Evolutionary conservation across 2,888 invertebrate genomes (phyloP), one percentile per base, ranked within the genome.

Genomic region (Rhogogaster chlorosoma): DNA sequence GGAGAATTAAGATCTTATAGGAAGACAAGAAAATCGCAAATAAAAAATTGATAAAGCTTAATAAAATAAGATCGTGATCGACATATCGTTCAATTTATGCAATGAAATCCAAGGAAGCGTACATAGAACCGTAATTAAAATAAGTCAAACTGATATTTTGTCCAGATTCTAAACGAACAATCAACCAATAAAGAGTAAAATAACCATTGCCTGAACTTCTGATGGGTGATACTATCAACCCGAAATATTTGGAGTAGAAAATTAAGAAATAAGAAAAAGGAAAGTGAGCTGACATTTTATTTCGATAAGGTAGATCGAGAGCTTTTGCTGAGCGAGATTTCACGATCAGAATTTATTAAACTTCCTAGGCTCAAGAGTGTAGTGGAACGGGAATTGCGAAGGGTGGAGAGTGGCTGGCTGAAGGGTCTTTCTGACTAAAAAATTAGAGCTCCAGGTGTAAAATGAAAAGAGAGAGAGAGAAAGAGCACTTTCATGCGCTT

Each of bases 261-360:
- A 42, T 73, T 67, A 67, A 36, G n/a, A 36, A 71, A 22, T n/a
- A 38, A 26, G n/a, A 12, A 22, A 42, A 73, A 29, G 70, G 38
- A 9, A 73, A 42, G 38, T 42, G 73, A 73, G 38, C 73, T 6
- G 42, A 42, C 73, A 73, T 73, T 73, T 42, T 42, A 73, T 73
- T 73, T 42, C 73, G 73, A 77, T 77, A 49, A 77, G 77, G 45
- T n/a, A 29, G 77, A 45, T 29, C 77, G 77, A n/a, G 45, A 77
- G 29, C 49, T 49, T 77, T 77, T n/a, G 26, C 49, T 49, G 53
- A 77, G 42, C 67, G 77, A 49, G 49, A 61, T 80, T 80, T 80
- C n/a, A 57, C 61, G 22, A 61, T 36, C 61, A 80, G 38, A 80
- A 80, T 80, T 61, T 80, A 57, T 61, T 80, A 36, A 80, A 61